phyloP scores from a whole-genome alignment of 2,888 invertebrate genomes.

The Aleiodes alternator region DNA sequence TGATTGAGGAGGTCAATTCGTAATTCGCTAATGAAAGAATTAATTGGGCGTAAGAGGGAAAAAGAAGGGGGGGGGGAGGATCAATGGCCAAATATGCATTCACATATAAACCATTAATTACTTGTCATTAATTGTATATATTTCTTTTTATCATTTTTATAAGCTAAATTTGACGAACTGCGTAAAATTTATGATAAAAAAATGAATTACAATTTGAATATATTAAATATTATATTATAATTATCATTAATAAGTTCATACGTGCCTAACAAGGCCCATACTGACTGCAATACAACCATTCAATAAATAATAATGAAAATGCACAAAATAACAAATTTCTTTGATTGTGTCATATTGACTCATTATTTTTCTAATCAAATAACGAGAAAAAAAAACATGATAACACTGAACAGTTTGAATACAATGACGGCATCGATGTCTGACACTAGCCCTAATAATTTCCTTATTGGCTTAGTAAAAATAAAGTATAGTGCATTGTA shows the following conservation, averaged over 20 bases:
- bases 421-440: slow-evolving; percentile 27
- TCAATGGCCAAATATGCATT: not conserved
- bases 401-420: slow-evolving; percentile 11
- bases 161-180: slow-evolving; percentile 14
- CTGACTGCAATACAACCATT: slow-evolving; percentile 20
- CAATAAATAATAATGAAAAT: slow-evolving; percentile 33
- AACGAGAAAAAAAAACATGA: not conserved
- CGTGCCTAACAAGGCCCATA: slow-evolving; percentile 14
- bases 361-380: slow-evolving; percentile 1
- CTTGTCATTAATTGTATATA: slow-evolving; percentile 30
- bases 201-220: slow-evolving; percentile 20
- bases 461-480: not conserved
- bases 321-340: slow-evolving; percentile 6
- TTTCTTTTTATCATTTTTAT: slow-evolving; percentile 13
- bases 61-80: too few species aligned
- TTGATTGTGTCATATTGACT: not conserved
- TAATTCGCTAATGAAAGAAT: too few species aligned
- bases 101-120: slow-evolving; percentile 9
- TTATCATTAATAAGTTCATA: slow-evolving; percentile 19
- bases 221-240: slow-evolving; percentile 21
- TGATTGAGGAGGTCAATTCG: not conserved
- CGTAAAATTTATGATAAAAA: slow-evolving; percentile 10
- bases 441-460: slow-evolving; percentile 4
- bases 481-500: slow-evolving; percentile 18
- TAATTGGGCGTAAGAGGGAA: too few species aligned